Conservation (phyloP, 2,888 invertebrate genomes). For the Pteria penguin region DNA sequence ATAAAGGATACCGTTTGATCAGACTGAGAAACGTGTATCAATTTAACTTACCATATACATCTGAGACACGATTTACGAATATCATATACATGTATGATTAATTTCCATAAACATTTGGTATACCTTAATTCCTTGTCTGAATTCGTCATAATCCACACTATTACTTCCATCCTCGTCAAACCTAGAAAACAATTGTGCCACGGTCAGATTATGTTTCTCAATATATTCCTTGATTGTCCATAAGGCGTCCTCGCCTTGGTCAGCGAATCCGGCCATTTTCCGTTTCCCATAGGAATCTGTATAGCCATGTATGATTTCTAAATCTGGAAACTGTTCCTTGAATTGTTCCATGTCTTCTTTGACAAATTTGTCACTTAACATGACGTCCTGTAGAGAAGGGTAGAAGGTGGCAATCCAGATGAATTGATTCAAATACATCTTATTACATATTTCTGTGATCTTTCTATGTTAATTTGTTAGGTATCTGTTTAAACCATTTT, state of each 20-base stretch:
- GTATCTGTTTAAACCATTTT: no score
- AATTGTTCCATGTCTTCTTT: conserved; percentile 53
- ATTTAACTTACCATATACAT: no score
- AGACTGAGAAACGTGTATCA: no score
- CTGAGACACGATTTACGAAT: no score
- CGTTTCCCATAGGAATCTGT: conserved; percentile 75
- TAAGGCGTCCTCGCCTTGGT: conserved; percentile 75
- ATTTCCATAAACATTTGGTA: not conserved
- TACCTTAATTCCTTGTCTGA: conserved; percentile 71
- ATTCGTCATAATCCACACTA: conserved; percentile 75
- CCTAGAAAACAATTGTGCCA: conserved; percentile 75
- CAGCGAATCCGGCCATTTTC: conserved; percentile 62
- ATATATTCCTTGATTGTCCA: conserved; percentile 71
- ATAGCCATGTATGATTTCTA: conserved; percentile 71
- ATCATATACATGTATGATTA: no score
- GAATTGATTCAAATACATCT: not conserved
- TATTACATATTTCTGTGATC: not conserved
- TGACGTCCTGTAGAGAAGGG: conserved; percentile 60
- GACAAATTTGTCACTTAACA: conserved; percentile 56
- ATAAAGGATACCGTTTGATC: no score
- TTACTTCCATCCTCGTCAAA: conserved; percentile 78
- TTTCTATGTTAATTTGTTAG: no score
- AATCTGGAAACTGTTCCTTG: conserved; percentile 60
- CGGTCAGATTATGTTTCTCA: conserved; percentile 66
- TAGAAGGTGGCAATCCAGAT: not conserved